phyloP scores from a whole-genome alignment of 2,888 invertebrate species.

The Caenorhabditis doughertyi region DNA sequence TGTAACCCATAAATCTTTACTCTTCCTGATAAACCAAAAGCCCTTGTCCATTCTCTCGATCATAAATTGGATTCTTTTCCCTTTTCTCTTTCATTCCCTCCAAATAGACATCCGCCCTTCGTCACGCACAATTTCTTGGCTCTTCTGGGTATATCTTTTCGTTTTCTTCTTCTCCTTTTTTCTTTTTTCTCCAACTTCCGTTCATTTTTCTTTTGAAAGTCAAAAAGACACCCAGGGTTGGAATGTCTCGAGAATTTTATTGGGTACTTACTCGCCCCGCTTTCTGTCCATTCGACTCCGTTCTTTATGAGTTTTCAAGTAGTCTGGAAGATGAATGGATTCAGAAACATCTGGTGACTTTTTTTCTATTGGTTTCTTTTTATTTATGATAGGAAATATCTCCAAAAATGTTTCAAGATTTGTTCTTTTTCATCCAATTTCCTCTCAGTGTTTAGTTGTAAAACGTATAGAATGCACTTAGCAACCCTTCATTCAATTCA shows the following conservation, averaged over 20 bases:
- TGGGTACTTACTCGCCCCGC: constrained; percentile 49
- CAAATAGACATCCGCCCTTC: background rate
- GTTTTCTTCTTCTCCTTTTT: background rate
- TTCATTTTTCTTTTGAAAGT: constrained; percentile 50
- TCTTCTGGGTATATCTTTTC: constrained; percentile 12
- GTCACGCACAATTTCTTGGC: constrained; percentile 19
- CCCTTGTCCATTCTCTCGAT: too few species aligned
- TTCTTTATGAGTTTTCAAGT: constrained; percentile 7
- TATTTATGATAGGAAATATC: background rate
- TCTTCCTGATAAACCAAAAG: too few species aligned
- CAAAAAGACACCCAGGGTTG: constrained; percentile 36
- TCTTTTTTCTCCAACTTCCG: constrained; percentile 24
- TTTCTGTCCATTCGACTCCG: constrained; percentile 6
- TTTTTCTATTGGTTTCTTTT: background rate
- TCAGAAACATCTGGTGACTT: constrained; percentile 12
- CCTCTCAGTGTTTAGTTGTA: background rate
- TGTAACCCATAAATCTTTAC: too few species aligned
- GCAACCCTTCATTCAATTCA: constrained; percentile 18
- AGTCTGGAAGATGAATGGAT: constrained; percentile 18
- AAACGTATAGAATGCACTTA: constrained; percentile 18
- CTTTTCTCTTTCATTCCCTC: background rate
- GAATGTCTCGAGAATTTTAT: constrained; percentile 58
- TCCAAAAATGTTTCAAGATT: background rate
- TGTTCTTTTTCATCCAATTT: background rate
- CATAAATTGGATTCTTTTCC: background rate